Evolutionary conservation across 2,888 invertebrate species (phyloP), one percentile per base, ranked within the genome.

Genomic region (Catocala fraxini): DNA sequence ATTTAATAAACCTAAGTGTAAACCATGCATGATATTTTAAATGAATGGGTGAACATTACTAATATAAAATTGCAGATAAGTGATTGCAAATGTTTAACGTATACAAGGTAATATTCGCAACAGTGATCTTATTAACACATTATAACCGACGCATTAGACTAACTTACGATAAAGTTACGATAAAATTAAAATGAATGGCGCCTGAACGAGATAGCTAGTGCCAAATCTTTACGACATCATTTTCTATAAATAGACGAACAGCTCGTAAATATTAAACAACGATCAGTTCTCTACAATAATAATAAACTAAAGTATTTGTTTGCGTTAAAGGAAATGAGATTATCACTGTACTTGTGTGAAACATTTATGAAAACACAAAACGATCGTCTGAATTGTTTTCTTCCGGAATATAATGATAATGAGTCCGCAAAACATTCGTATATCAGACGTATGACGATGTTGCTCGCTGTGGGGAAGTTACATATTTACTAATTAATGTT

Each of bases 151-250:
- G 33, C 12, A 51, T 46, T 9, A 35, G 6, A 35, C 12, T 39
- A 51, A 51, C 7, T 51, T 6, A 51, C 35, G 34, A 51, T 39
- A 52, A 54, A 62, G 56, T 51, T 6, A 51, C 35, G 34, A 51
- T 39, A 52, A 54, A 62, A 58, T 63, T 59, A 56, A 65, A 73
- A 67, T 58, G 41, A 63, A 63, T 58, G 51, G 57, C 63, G 60
- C 51, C 48, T 57, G 35, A 60, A 49, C 43, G 53, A 51, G 56
- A 62, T 46, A 39, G 52, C 61, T 55, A 61, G 58, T 78, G 80
- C 80, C 81, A 80, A 82, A 79, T 72, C 59, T 61, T 63, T 63
- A 77, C 77, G 81, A 83, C 77, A 79, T 82, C 79, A 80, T 68
- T 48, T n/a, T 63, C 73, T 79, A 81, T 70, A 75, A 80, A 82